A percentile compares a stretch with the other conserved stretches of the same genome.
Conservation (phyloP, 30 jellyfish, hydroid and myxozoan species). For the Mastigias papua region DNA sequence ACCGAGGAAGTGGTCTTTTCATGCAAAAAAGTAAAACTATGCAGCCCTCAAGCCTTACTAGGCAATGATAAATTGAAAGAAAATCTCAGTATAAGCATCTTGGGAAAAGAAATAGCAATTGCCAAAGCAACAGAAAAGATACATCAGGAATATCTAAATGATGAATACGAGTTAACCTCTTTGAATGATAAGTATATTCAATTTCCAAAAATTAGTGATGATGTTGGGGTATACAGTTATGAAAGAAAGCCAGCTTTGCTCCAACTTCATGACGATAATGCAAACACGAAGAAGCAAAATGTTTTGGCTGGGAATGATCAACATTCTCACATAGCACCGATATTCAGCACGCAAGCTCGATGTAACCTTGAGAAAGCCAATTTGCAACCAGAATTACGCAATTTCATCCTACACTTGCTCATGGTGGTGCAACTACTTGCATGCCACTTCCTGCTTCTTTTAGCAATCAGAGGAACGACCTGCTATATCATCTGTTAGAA, state of each 20-base stretch:
- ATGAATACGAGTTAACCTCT: slow-evolving; percentile 32
- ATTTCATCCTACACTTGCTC: slow-evolving; percentile 34
- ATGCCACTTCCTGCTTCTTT: slow-evolving; percentile 46
- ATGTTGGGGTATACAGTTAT: slow-evolving; percentile 29
- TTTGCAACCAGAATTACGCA: slow-evolving; percentile 33
- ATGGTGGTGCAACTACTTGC: slow-evolving; percentile 47
- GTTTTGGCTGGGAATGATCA: background rate
- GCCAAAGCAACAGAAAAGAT: slow-evolving; percentile 62
- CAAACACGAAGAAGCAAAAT: slow-evolving; percentile 13
- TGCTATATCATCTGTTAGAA: slow-evolving; percentile 43
- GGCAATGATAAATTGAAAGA: no score
- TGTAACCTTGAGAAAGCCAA: slow-evolving; percentile 19
- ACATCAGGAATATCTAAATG: slow-evolving; percentile 42
- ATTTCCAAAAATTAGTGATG: slow-evolving; percentile 10
- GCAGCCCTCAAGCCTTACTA: no score
- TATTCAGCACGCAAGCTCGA: slow-evolving; percentile 34
- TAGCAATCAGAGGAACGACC: slow-evolving; percentile 37
- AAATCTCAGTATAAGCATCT: no score
- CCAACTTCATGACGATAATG: slow-evolving; percentile 26
- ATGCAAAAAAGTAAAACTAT: no score
- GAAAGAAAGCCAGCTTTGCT: slow-evolving; percentile 46
- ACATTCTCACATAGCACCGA: background rate
- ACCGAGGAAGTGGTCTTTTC: no score
- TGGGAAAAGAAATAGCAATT: slow-evolving; percentile 52
- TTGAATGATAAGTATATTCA: slow-evolving; percentile 33